Evolutionary conservation across 2,113 vertebrate species (phyloP).

Genomic region (Lontra canadensis): DNA sequence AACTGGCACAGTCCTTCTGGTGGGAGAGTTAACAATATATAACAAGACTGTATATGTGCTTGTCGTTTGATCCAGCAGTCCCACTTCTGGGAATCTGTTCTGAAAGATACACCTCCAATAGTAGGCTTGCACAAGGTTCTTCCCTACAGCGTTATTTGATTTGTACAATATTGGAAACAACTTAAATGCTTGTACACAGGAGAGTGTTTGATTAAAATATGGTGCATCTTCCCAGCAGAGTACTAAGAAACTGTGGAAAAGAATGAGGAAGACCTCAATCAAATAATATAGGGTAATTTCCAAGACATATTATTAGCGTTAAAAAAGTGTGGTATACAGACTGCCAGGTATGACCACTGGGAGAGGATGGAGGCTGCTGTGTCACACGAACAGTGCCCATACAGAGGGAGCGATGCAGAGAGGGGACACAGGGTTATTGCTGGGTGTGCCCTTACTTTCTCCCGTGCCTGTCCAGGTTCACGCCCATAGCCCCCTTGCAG

Average conservation of each 20-base stretch:
- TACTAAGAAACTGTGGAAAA: background rate
- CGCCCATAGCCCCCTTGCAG: constrained; percentile 49
- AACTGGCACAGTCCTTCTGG: background rate
- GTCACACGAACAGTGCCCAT: background rate
- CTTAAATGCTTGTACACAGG: background rate
- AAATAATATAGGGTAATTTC: background rate
- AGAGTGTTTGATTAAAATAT: background rate
- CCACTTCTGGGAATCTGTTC: background rate
- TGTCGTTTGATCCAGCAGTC: background rate
- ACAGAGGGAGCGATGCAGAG: background rate
- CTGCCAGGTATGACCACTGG: background rate
- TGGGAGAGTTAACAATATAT: too few relatives aligned
- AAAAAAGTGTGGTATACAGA: background rate
- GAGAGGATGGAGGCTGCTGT: background rate
- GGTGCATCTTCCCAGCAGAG: background rate
- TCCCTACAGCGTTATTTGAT: background rate
- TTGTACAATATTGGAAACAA: background rate
- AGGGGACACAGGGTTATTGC: background rate
- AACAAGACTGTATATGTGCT: background rate
- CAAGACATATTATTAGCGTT: background rate
- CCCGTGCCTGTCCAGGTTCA: too few relatives aligned
- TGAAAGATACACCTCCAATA: background rate
- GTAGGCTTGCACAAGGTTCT: background rate
- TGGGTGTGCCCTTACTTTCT: too few relatives aligned
- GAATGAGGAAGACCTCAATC: background rate